Evolutionary conservation across 2,888 invertebrate genomes (phyloP).

Genomic region (Ceratothoa steindachneri): DNA sequence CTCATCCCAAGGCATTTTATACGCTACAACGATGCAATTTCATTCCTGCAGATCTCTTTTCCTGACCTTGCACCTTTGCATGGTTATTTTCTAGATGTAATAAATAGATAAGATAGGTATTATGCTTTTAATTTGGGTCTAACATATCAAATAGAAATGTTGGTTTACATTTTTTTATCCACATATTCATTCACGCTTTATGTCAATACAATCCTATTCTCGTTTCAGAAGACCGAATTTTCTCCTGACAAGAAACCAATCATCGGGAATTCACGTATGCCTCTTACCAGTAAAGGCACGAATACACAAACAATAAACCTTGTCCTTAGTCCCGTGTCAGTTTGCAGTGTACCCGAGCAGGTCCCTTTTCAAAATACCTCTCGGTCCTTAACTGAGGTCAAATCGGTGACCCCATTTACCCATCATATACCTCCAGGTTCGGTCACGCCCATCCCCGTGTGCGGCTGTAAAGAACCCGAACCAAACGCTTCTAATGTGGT

Average conservation of each 20-base stretch:
- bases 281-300: background rate
- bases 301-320: background rate
- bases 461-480: background rate
- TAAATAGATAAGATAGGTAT: too few species aligned
- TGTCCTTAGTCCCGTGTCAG: background rate
- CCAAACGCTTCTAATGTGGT: background rate
- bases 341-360: background rate
- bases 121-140: too few species aligned
- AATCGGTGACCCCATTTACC: background rate
- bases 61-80: too few species aligned
- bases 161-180: too few species aligned
- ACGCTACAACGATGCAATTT: too few species aligned
- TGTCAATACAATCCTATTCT: too few species aligned
- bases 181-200: too few species aligned
- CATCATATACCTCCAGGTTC: background rate
- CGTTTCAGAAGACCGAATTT: background rate
- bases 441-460: background rate
- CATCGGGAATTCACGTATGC: background rate
- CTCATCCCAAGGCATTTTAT: too few species aligned
- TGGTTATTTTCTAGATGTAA: too few species aligned
- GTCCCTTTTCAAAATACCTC: slow-evolving; percentile 5
- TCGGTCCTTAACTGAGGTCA: background rate
- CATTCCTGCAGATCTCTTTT: too few species aligned
- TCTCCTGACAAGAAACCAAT: background rate
- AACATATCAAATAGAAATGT: too few species aligned